Percentiles rank a stretch among this genome's conserved stretches.
Evolutionary conservation across 2,797 vertebrate genomes (phyloP).

Genomic region (Morelia viridis): DNA sequence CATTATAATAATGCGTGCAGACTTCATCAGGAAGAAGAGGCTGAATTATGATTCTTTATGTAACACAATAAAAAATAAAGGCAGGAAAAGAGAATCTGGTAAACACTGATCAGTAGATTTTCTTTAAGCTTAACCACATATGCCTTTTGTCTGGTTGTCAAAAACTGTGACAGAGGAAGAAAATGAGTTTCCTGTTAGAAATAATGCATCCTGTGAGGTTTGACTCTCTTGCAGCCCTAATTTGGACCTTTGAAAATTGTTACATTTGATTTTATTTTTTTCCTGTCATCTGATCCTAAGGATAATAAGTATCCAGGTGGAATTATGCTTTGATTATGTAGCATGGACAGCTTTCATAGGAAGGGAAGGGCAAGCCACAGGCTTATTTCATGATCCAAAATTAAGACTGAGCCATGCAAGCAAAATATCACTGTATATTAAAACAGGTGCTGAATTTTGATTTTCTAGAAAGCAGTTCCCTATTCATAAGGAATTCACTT

Average conservation of each 20-base stretch:
- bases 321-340: not conserved
- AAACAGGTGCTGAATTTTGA: not conserved
- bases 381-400: not conserved
- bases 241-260: not conserved
- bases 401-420: not conserved
- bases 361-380: not conserved
- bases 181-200: not conserved
- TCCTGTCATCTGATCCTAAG: not conserved
- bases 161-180: not conserved
- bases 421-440: not conserved
- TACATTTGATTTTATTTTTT: not conserved
- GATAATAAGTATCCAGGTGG: not conserved
- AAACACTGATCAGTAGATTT: conserved; percentile 1
- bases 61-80: not conserved
- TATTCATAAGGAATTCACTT: not conserved
- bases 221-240: not conserved
- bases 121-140: not conserved
- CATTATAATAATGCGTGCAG: conserved; percentile 37
- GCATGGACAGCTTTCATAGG: not conserved
- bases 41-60: not conserved
- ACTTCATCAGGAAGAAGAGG: not conserved
- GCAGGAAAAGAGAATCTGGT: not conserved
- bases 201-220: not conserved
- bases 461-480: not conserved
- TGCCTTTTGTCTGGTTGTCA: not conserved